phyloP scores from a whole-genome alignment of 2,113 vertebrate species.

The Ondatra zibethicus region DNA sequence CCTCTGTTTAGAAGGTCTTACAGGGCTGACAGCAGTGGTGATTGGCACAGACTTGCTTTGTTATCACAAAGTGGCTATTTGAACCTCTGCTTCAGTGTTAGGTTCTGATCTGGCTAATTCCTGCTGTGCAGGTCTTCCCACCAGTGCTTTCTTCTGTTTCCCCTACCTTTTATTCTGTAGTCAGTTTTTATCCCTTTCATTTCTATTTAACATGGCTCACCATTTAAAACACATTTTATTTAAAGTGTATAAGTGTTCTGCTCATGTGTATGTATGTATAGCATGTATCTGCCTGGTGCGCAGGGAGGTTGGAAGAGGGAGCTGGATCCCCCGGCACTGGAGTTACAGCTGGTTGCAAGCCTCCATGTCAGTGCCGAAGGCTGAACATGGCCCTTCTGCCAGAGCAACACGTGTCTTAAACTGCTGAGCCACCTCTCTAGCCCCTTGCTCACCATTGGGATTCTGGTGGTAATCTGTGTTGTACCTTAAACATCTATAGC shows the following conservation, averaged over 20 bases:
- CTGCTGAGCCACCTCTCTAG: background rate
- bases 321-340: background rate
- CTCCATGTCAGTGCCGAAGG: background rate
- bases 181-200: background rate
- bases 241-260: background rate
- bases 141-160: background rate
- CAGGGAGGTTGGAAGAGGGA: background rate
- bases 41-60: background rate
- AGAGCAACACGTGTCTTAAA: background rate
- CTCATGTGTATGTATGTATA: background rate
- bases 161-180: background rate
- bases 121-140: background rate
- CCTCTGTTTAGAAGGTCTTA: background rate
- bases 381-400: background rate
- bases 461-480: background rate
- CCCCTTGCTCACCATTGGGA: background rate
- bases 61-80: background rate
- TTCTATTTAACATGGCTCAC: background rate
- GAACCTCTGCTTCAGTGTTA: background rate
- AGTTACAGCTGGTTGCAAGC: background rate
- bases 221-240: background rate
- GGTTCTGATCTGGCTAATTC: background rate
- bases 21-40: background rate
- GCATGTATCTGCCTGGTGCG: background rate
- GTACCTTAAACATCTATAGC: background rate